phyloP scores from a whole-genome alignment of 2,888 invertebrate species.

The Arctia plantaginis region DNA sequence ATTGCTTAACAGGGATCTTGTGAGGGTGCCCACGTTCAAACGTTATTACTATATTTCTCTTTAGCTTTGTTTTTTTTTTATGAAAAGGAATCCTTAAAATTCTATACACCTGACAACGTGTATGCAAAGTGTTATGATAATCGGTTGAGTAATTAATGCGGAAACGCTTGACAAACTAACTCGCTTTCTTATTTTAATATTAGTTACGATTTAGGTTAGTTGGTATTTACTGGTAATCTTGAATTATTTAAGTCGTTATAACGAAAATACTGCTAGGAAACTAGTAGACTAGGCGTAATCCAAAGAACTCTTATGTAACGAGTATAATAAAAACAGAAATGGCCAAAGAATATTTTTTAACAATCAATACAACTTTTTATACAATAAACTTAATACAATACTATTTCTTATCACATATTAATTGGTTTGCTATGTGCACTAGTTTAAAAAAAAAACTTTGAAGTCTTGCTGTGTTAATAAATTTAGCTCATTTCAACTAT shows the following conservation, averaged over 20 bases:
- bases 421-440: background rate
- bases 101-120: background rate
- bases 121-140: background rate
- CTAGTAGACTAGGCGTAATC: background rate
- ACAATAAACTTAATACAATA: too few relatives aligned
- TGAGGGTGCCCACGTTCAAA: too few relatives aligned
- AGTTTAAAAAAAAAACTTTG: background rate
- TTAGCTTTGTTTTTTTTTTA: too few relatives aligned
- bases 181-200: background rate
- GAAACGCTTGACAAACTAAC: background rate
- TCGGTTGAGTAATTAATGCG: background rate
- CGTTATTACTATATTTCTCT: too few relatives aligned
- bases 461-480: background rate
- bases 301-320: too few relatives aligned
- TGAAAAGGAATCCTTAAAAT: too few relatives aligned
- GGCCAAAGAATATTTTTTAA: too few relatives aligned
- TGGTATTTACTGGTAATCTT: background rate
- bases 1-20: too few relatives aligned
- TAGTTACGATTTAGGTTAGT: background rate
- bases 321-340: too few relatives aligned
- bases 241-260: background rate
- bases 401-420: background rate
- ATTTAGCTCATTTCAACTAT: too few relatives aligned
- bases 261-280: background rate
- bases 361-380: too few relatives aligned